phyloP scores from a whole-genome alignment of 2,113 vertebrate species.

The Mustelus asterias region DNA sequence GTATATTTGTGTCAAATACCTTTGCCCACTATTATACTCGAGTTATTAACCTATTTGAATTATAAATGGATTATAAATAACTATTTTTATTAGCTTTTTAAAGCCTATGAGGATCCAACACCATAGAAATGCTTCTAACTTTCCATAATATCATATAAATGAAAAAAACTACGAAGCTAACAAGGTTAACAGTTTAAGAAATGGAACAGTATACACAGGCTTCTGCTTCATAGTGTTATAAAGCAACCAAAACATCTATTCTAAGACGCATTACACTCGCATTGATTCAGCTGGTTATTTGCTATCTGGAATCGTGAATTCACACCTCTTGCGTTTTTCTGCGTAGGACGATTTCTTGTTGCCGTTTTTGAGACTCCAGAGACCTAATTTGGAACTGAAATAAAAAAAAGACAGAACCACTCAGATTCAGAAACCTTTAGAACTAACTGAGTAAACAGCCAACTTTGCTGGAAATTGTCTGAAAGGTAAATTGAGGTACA shows the following conservation, averaged over 20 bases:
- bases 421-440: neutral
- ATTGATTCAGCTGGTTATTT: neutral
- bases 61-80: neutral
- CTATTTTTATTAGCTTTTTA: neutral
- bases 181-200: neutral
- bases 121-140: neutral
- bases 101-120: neutral
- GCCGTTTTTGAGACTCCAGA: slow-evolving; percentile 89
- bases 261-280: neutral
- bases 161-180: neutral
- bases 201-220: neutral
- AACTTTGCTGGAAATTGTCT: neutral
- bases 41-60: neutral
- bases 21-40: neutral
- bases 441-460: neutral
- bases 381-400: slow-evolving; percentile 89
- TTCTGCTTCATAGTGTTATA: neutral
- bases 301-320: neutral
- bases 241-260: neutral
- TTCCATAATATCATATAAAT: neutral
- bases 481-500: neutral
- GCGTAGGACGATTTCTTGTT: slow-evolving; percentile 87
- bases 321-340: slow-evolving; percentile 88
- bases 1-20: neutral
- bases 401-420: neutral